Base-by-base conservation (phyloP, 2,797 vertebrate genomes). In the Phoeniculus purpureus region DNA sequence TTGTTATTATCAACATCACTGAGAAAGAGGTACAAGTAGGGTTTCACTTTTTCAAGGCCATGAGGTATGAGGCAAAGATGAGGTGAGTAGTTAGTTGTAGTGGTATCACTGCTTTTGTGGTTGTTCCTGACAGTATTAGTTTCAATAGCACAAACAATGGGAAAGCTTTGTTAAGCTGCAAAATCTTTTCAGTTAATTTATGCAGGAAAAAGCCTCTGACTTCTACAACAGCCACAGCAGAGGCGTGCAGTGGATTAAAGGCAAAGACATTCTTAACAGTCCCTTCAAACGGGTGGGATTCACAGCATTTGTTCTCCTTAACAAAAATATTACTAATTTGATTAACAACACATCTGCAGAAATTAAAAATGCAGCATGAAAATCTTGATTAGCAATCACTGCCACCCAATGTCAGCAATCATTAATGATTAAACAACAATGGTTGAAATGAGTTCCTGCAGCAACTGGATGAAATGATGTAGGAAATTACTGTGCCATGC, bases 401-500 rank as follows among this genome's bases (percentile, higher is more conserved):
- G 48, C 78, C 89, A 91, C 76, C 71, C 45, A 7, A 91, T 93
- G 60, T 95, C 94, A 97, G 97, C 95, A 88, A 93, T 79, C 89
- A 64, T 31, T 94, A 96, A 96, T 97, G 95, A 97, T 96, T 96
- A 96, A 96, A 96, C 96, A 97, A 94, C 87, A 92, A 93, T 81
- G 89, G 77, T 50, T 68, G 70, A 96, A 97, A 97, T 93, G 94
- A 97, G 94, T 96, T 97, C 90, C 92, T 92, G 75, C 54, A 95
- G 93, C 96, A 97, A 96, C 7, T 94, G 78, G 65, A 87, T 94
- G 77, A 96, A 97, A 96, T 97, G 94, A 96, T 84, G 94, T 62
- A 80, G 94, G 82, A 96, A 96, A 97, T 96, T 90, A 92, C 64
- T 80, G 85, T 96, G 89, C 74, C 71, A 37, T 75, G 90, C 82